These are phyloP conservation scores for Octodonta nipae DNA, from an alignment of 2,888 invertebrate species.

Conservation along the genomic window DNA sequence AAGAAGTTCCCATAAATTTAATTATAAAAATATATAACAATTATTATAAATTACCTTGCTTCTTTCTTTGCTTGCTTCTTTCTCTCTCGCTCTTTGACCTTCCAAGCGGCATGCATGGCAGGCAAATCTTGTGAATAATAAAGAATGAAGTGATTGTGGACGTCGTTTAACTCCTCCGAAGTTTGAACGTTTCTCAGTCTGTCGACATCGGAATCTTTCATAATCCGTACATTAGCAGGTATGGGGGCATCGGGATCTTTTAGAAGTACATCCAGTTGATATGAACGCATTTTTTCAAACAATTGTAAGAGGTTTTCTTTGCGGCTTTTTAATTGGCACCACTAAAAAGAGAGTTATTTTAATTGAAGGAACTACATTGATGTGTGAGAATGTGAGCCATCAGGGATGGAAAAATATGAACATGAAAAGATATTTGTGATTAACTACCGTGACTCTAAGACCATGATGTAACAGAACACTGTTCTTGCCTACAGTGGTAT, in stretches of 20 bases:
- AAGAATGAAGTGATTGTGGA: constrained; percentile 82
- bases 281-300: constrained; percentile 84
- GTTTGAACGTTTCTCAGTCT: constrained; percentile 63
- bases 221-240: constrained; percentile 66
- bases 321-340: constrained; percentile 77
- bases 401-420: too few species aligned
- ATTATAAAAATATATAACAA: neutral
- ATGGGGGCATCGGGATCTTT: constrained; percentile 70
- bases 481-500: too few species aligned
- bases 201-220: constrained; percentile 76
- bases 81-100: constrained; percentile 51
- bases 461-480: too few species aligned
- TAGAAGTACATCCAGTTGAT: constrained; percentile 73
- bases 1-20: constrained; percentile 1
- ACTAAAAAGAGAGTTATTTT: constrained; percentile 36
- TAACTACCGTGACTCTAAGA: too few species aligned
- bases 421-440: too few species aligned
- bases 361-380: neutral
- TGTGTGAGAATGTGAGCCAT: constrained; percentile 2
- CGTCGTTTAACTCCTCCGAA: constrained; percentile 83
- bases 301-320: constrained; percentile 70
- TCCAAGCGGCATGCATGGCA: constrained; percentile 64
- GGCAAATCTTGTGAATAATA: constrained; percentile 80
- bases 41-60: constrained; percentile 16
- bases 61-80: constrained; percentile 41